phyloP scores from a whole-genome alignment of 2,888 invertebrate species.

The Graphium colonna region DNA sequence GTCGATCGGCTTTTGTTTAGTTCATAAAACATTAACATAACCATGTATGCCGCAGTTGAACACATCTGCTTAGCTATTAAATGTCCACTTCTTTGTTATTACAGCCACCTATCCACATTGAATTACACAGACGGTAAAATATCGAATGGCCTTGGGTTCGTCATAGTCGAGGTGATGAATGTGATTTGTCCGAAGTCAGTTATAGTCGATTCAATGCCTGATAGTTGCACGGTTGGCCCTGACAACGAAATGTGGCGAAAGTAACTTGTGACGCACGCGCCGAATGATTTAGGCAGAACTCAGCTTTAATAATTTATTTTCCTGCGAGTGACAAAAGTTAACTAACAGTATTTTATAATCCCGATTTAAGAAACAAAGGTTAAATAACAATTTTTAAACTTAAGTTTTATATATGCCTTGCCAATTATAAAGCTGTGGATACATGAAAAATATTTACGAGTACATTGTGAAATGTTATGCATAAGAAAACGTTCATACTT shows the following conservation, averaged over 20 bases:
- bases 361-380: too few species aligned
- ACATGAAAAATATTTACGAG: too few species aligned
- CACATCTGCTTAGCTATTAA: slow-evolving; percentile 35
- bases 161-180: slow-evolving; percentile 43
- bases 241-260: slow-evolving; percentile 72
- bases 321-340: too few species aligned
- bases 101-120: slow-evolving; percentile 27
- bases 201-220: slow-evolving; percentile 45
- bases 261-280: slow-evolving; percentile 54
- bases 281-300: slow-evolving; percentile 42
- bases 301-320: slow-evolving; percentile 32
- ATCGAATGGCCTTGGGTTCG: slow-evolving; percentile 44
- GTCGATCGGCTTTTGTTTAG: slow-evolving; percentile 40
- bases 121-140: slow-evolving; percentile 33
- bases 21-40: slow-evolving; percentile 44
- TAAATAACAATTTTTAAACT: too few species aligned
- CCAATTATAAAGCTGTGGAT: too few species aligned
- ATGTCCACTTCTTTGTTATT: slow-evolving; percentile 40
- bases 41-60: slow-evolving; percentile 27
- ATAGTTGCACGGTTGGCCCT: slow-evolving; percentile 48
- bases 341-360: too few species aligned
- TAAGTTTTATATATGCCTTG: too few species aligned
- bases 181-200: slow-evolving; percentile 39
- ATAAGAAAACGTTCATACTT: not conserved
- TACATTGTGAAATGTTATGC: too few species aligned